Base-by-base conservation (phyloP, 2,888 invertebrate genomes). In the Cremastobaeus sp. region DNA sequence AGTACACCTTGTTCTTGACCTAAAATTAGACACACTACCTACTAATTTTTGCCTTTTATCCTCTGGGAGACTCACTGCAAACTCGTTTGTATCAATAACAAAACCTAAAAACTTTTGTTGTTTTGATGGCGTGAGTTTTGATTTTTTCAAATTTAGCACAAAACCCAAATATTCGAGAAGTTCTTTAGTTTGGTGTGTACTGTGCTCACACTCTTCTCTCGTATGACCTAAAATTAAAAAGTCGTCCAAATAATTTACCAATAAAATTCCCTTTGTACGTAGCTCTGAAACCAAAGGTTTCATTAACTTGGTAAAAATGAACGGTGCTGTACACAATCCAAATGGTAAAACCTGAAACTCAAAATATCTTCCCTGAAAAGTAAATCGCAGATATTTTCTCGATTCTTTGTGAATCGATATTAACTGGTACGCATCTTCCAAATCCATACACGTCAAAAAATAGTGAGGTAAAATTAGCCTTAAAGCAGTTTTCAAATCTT, bases 291-390 rank as follows among this genome's bases (percentile, higher is more conserved):
- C 5, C 1, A 72, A 39, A 8, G 73, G 73, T 43, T 77, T 77
- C 11, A 77, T 20, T 2, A 73, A n/a, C 35, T 73, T 77, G n/a
- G 77, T 77, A 35, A 77, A 76, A 3, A 72, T 12, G 18, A 15
- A 66, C 2, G 74, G 68, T 0, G 74, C 73, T 17, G 59, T 39
- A 30, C 30, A 62, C 1, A 78, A 35, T 1, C 77, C 74, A 20
- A 78, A 77, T 5, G 78, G 74, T 1, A 78, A 15, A 15, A 52
- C 59, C 9, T 50, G 66, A 39, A 77, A 78, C 48, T 76, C 74
- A 21, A 70, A 75, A 2, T 41, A 11, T 5, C 6, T 11, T 12
- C 39, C 14, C 6, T 57, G 3, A 32, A 76, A 76, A 1, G 5
- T 6, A 47, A 76, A 77, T 30, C 66, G 34, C 14, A 65, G 20